A percentile compares a stretch with the other conserved stretches of the same genome.
Evolutionary conservation across 2,113 vertebrate species (phyloP).

Genomic region (Lates calcarifer): DNA sequence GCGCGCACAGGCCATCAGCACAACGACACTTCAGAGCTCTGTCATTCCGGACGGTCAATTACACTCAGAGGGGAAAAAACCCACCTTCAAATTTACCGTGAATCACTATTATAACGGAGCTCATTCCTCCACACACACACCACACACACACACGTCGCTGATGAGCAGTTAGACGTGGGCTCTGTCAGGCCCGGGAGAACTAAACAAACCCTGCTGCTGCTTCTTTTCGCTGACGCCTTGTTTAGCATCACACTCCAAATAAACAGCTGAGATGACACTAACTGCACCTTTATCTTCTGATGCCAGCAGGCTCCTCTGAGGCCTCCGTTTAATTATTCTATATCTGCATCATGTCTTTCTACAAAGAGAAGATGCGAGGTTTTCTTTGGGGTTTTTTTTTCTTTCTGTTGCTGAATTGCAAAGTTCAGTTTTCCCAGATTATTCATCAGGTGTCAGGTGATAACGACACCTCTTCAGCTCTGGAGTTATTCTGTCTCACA

Average conservation of each 20-base stretch:
- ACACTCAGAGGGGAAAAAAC: neutral
- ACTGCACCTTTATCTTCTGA: too few relatives aligned
- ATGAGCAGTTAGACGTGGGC: constrained; percentile 28
- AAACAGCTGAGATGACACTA: neutral
- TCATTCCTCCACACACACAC: neutral
- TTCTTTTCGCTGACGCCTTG: constrained; percentile 14
- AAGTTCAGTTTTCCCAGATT: too few relatives aligned
- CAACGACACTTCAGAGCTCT: neutral
- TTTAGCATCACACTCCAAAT: constrained; percentile 2
- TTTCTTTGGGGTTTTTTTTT: neutral
- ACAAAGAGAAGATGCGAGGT: too few relatives aligned
- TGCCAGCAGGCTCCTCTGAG: too few relatives aligned
- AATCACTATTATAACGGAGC: constrained; percentile 50
- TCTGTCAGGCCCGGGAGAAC: constrained; percentile 25
- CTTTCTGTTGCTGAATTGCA: neutral
- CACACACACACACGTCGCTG: constrained; percentile 43
- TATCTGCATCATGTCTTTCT: too few relatives aligned
- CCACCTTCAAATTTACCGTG: constrained; percentile 31
- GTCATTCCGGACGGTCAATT: neutral
- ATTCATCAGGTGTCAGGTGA: neutral
- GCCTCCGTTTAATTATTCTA: too few relatives aligned
- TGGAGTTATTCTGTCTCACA: neutral
- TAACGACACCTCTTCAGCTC: too few relatives aligned
- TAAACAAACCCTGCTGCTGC: constrained; percentile 46
- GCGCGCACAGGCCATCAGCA: too few relatives aligned